These are phyloP conservation scores for Benthochromis sp. DNA, from an alignment of 2,113 vertebrate genomes.

Conservation along the genomic window DNA sequence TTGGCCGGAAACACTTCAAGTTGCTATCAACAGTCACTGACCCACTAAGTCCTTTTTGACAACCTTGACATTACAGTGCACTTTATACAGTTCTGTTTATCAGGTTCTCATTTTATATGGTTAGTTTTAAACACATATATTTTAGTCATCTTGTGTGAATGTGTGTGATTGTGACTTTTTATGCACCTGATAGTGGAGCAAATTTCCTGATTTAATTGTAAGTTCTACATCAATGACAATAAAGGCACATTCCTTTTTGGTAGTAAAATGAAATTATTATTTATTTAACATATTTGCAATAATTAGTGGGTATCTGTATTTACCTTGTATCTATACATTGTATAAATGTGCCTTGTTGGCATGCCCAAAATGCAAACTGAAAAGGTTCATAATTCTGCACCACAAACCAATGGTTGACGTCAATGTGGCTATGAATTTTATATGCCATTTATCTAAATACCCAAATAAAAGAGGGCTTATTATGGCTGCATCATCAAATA, in stretches of 20 bases:
- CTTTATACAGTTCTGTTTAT: not conserved
- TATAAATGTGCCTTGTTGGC: not conserved
- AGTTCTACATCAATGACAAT: not conserved
- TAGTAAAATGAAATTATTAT: not conserved
- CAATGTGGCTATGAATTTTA: not conserved
- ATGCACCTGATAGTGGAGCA: not conserved
- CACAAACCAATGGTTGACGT: not conserved
- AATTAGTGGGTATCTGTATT: not conserved
- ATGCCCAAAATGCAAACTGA: not conserved
- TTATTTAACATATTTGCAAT: not conserved
- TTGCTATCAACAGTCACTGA: rapidly evolving
- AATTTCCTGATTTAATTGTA: not conserved
- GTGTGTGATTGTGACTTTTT: not conserved
- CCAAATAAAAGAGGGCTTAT: not conserved
- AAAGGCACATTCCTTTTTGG: not conserved
- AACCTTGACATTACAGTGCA: not conserved
- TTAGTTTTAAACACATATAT: not conserved
- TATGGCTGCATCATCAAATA: not conserved
- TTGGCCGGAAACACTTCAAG: rapidly evolving
- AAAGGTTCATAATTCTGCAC: not conserved
- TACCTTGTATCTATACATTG: not conserved
- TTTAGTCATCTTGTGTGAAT: not conserved
- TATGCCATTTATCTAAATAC: not conserved
- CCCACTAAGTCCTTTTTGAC: not conserved
- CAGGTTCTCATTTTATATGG: not conserved